phyloP scores from a whole-genome alignment of 2,888 invertebrate genomes.

The Hypsopygia costalis region DNA sequence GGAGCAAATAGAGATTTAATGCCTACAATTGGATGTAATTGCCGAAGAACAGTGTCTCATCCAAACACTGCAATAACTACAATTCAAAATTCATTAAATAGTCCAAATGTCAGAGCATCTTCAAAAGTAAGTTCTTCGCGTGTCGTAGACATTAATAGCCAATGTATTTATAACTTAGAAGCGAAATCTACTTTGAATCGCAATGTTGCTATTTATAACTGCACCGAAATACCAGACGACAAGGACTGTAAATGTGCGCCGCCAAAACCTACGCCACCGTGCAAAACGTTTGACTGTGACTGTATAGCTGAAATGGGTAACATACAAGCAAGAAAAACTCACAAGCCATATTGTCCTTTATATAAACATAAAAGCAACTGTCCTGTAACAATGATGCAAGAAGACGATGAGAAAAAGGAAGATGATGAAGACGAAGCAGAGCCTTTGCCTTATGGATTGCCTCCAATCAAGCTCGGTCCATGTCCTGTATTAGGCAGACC shows the following conservation, averaged over 20 bases:
- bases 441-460: conserved; percentile 65
- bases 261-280: conserved; percentile 55
- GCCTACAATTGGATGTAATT: conserved; percentile 26
- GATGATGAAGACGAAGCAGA: conserved; percentile 61
- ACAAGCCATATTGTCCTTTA: conserved; percentile 61
- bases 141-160: conserved; percentile 26
- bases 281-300: conserved; percentile 64
- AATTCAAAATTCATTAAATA: conserved; percentile 16
- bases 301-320: conserved; percentile 50
- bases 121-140: conserved; percentile 22
- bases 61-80: conserved; percentile 14
- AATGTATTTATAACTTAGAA: conserved; percentile 31
- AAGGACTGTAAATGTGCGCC: conserved; percentile 66
- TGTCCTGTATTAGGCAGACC: conserved; percentile 70
- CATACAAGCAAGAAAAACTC: conserved; percentile 47
- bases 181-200: conserved; percentile 24
- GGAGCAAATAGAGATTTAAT: conserved; percentile 10
- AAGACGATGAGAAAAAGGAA: conserved; percentile 45
- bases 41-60: conserved; percentile 17
- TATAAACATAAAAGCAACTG: conserved; percentile 61
- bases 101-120: conserved; percentile 17
- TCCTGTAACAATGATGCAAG: conserved; percentile 50
- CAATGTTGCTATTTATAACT: conserved; percentile 36
- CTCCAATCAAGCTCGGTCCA: conserved; percentile 66
- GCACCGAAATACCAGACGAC: conserved; percentile 44